Conservation (phyloP, 2,888 invertebrate genomes). For the Odontomyia ornata region DNA sequence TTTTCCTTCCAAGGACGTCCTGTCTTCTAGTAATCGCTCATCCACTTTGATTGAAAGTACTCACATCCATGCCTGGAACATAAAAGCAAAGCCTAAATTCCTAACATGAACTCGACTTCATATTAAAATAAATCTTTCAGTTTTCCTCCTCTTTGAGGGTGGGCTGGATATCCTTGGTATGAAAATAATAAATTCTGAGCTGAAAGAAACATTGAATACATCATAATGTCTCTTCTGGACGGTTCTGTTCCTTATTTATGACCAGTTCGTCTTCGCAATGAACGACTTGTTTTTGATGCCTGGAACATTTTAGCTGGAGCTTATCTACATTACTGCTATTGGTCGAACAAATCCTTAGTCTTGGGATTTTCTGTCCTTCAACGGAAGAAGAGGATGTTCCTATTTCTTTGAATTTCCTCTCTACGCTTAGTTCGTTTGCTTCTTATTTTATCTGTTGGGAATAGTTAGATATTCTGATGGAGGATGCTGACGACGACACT, state of each 20-base stretch:
- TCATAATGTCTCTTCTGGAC: slow-evolving; percentile 45
- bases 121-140: slow-evolving; percentile 45
- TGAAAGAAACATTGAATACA: slow-evolving; percentile 45
- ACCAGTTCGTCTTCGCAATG: slow-evolving; percentile 40
- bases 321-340: slow-evolving; percentile 19
- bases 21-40: not conserved
- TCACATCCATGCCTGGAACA: not conserved
- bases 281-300: slow-evolving; percentile 46
- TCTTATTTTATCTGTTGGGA: not conserved
- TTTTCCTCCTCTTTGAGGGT: not conserved
- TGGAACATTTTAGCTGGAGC: slow-evolving; percentile 26
- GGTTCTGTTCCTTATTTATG: slow-evolving; percentile 37
- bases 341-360: not conserved
- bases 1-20: too few species aligned
- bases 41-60: not conserved
- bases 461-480: not conserved
- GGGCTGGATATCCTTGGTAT: not conserved
- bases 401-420: not conserved
- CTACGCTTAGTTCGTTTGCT: too few species aligned
- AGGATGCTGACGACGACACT: slow-evolving; percentile 4
- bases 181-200: slow-evolving; percentile 31
- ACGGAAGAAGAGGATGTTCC: not conserved
- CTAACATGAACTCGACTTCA: not conserved
- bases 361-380: not conserved
- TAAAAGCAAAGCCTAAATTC: not conserved